These are phyloP conservation scores for Slavum lentiscoides DNA, from an alignment of 2,888 invertebrate genomes.

Conservation along the genomic window DNA sequence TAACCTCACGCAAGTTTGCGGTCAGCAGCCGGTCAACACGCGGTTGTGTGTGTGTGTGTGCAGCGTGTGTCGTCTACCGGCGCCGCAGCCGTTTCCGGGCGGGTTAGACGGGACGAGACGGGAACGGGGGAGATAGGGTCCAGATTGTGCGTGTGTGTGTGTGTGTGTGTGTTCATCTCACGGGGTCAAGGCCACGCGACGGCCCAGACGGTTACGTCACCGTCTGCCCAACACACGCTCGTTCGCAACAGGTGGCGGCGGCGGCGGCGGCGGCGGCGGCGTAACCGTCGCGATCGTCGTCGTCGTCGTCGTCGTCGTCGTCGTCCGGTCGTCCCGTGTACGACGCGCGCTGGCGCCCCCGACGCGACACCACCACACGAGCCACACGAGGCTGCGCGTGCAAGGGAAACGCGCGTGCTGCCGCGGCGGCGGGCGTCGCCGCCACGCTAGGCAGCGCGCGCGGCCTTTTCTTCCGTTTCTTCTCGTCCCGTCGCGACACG, in stretches of 20 bases:
- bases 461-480: too few species aligned
- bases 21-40: conserved; percentile 3
- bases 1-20: not conserved
- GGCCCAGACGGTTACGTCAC: conserved; percentile 51
- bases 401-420: too few species aligned
- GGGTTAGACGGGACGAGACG: not conserved
- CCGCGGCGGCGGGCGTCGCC: not conserved
- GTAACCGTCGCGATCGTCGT: not conserved
- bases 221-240: conserved; percentile 43
- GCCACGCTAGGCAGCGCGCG: too few species aligned
- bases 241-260: conserved; percentile 47
- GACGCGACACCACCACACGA: not conserved
- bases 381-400: too few species aligned
- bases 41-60: not conserved
- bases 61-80: conserved; percentile 14
- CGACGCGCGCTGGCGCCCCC: not conserved
- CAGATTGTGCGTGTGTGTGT: conserved; percentile 28
- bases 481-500: too few species aligned
- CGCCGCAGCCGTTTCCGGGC: not conserved
- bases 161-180: conserved; percentile 40
- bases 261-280: not conserved
- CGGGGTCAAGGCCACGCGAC: conserved; percentile 48
- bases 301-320: conserved; percentile 15
- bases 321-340: conserved; percentile 9
- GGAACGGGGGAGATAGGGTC: conserved; percentile 22